Base-by-base conservation (phyloP, 2,888 invertebrate genomes). In the Caenorhabditis drosophilae region DNA sequence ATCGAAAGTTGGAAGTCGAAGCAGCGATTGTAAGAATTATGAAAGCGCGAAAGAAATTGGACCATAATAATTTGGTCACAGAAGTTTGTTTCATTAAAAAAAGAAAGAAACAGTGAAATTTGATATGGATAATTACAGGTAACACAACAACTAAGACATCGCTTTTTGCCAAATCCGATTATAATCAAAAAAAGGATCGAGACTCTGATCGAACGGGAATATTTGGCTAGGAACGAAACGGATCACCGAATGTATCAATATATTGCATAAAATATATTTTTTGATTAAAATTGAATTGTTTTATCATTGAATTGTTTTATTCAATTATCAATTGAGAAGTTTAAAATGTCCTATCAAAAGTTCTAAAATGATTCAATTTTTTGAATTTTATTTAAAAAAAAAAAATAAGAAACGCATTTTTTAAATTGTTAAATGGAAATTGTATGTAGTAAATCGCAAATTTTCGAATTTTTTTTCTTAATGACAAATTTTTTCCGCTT, bases 121-220 rank as follows among this genome's bases (percentile, higher is more conserved):
- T 41, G 18, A 11, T 42, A n/a, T n/a, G n/a, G n/a, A n/a, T n/a
- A n/a, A n/a, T 64, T 75, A 25, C 56, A 81, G 86, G 86, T 97
- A 75, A 96, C 96, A 63, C 93, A 96, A 85, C 96, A 97, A 87
- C 87, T 98, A 78, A 93, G 92, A 86, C 91, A 91, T 80, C 90
- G 98, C 84, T 98, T 99, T 89, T 89, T 95, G 86, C 97, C 98
- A 70, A 93, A 93, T 80, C 97, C 97, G 53, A 92, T 93, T 77
- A 91, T 96, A 78, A 97, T 99, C 85, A 99, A 99, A 88, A 96
- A 97, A 86, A 90, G 98, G 85, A 97, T 98, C 87, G 98, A 99
- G 88, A 94, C 95, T 68, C 89, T 99, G 84, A 98, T 98, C 85
- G 98, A 98, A 87, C 89, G 98, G 78, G 98, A 99, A 87, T 98